Evolutionary conservation across 2,113 vertebrate species (phyloP).

Genomic region (Cyrtonyx montezumae): DNA sequence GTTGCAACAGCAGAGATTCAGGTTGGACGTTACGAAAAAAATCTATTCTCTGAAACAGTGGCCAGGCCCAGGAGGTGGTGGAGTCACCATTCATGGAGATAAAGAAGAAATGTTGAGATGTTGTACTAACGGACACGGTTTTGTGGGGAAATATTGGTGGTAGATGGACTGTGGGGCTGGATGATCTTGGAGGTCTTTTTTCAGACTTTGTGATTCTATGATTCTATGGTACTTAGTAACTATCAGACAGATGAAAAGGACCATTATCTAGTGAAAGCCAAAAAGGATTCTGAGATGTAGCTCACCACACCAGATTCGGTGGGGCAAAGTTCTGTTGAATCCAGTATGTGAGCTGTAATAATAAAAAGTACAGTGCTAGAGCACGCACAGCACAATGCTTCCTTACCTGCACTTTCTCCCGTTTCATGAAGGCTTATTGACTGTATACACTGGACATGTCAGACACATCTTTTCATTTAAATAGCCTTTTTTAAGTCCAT

Average conservation of each 20-base stretch:
- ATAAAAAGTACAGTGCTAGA: background rate
- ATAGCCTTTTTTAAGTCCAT: background rate
- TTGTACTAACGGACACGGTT: too few relatives aligned
- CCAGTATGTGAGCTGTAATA: background rate
- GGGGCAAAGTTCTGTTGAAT: background rate
- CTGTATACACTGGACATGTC: background rate
- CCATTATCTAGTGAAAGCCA: background rate
- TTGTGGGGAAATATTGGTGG: too few relatives aligned
- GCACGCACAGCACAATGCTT: accelerated
- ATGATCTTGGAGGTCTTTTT: too few relatives aligned
- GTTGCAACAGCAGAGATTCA: too few relatives aligned
- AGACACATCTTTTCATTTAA: background rate
- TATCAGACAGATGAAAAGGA: background rate
- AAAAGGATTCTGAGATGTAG: background rate
- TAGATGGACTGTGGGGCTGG: too few relatives aligned
- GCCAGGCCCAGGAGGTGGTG: too few relatives aligned
- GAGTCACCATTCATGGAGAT: too few relatives aligned
- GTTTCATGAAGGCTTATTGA: accelerated
- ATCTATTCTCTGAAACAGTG: too few relatives aligned
- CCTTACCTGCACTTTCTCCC: background rate
- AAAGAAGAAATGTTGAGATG: too few relatives aligned
- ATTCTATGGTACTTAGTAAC: background rate
- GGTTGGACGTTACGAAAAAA: too few relatives aligned
- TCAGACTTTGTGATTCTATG: too few relatives aligned
- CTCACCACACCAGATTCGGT: background rate